Conservation (phyloP, 2,888 invertebrate species). For the Drosophila limbata region DNA sequence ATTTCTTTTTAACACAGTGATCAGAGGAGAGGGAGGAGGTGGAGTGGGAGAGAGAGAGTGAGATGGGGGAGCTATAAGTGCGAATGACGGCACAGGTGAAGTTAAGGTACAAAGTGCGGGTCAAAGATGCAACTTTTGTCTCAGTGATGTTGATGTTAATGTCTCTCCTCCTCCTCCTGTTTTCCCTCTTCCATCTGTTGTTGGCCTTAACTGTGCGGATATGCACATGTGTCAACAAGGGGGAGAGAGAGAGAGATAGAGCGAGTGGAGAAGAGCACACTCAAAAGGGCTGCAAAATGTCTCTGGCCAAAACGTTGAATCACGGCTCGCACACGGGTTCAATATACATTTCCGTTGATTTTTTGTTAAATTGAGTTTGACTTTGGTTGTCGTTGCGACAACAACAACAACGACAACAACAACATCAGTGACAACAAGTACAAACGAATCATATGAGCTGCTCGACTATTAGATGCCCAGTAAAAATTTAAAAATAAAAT, state of each 20-base stretch:
- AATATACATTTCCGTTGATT: constrained; percentile 78
- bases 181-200: neutral
- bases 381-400: constrained; percentile 62
- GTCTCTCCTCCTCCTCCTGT: neutral
- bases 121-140: constrained; percentile 37
- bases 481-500: neutral
- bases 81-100: constrained; percentile 12
- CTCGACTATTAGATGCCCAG: neutral
- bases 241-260: neutral
- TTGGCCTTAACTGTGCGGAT: constrained; percentile 42
- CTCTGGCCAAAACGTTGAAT: constrained; percentile 46
- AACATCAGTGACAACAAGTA: neutral
- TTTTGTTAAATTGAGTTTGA: constrained; percentile 78
- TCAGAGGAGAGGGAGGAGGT: neutral
- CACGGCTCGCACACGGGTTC: constrained; percentile 61
- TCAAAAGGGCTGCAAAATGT: constrained; percentile 13
- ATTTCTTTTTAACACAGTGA: constrained; percentile 66
- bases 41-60: neutral
- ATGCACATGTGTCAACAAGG: constrained; percentile 38
- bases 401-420: constrained; percentile 14
- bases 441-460: neutral
- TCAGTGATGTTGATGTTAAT: neutral
- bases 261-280: neutral
- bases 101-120: constrained; percentile 36
- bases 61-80: constrained; percentile 27